Conservation (phyloP, 2,888 invertebrate species). For the Tubulanus polymorphus region DNA sequence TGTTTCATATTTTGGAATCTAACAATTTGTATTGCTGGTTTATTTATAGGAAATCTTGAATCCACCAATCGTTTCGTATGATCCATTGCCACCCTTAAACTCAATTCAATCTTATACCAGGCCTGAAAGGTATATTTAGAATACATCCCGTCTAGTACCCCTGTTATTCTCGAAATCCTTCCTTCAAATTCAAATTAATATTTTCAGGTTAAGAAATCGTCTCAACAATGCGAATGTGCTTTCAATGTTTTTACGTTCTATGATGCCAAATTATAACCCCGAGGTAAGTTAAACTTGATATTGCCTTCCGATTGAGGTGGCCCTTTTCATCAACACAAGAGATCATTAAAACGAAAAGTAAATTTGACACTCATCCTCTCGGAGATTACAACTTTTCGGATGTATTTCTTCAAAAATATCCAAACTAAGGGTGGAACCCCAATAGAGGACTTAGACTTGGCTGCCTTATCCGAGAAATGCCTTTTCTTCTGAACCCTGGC, state of each 20-base stretch:
- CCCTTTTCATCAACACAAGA: too few relatives aligned
- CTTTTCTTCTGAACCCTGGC: too few relatives aligned
- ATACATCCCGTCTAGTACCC: not conserved
- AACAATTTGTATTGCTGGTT: not conserved
- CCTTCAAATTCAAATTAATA: not conserved
- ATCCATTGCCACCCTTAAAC: constrained; percentile 75
- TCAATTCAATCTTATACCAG: constrained; percentile 67
- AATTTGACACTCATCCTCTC: too few relatives aligned
- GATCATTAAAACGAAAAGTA: too few relatives aligned
- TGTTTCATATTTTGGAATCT: not conserved
- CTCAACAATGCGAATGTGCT: constrained; percentile 42
- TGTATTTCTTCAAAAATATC: too few relatives aligned
- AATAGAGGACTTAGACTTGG: too few relatives aligned
- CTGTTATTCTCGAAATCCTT: not conserved
- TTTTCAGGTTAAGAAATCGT: constrained; percentile 1
- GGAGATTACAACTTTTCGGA: too few relatives aligned
- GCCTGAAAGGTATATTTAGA: constrained; percentile 49
- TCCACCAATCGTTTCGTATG: constrained; percentile 68
- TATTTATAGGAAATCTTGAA: constrained; percentile 56
- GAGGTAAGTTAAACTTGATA: constrained; percentile 46
- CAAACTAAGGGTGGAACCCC: too few relatives aligned
- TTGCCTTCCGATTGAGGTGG: too few relatives aligned
- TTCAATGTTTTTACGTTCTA: constrained; percentile 67
- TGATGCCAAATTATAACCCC: constrained; percentile 67
- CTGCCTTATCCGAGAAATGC: too few relatives aligned